A percentile compares a stretch with the other conserved stretches of the same genome.
Conservation (phyloP, 2,797 vertebrate species). For the Chaenodraco wilsoni region DNA sequence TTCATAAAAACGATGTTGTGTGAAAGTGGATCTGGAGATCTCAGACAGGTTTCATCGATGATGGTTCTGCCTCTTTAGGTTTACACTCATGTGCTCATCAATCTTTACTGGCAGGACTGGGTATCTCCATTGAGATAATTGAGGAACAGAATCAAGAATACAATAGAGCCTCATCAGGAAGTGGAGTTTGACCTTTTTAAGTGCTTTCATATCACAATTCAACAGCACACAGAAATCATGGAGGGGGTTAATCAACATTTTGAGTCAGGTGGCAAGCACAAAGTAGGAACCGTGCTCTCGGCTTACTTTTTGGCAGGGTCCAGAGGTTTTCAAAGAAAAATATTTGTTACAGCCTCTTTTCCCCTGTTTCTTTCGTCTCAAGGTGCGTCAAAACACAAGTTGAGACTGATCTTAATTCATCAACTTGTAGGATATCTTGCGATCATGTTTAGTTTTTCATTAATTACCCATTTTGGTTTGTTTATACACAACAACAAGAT, state of each 20-base stretch:
- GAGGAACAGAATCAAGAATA: constrained; percentile 46
- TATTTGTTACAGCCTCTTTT: constrained; percentile 40
- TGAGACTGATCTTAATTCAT: constrained; percentile 47
- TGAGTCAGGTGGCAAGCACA: constrained; percentile 45
- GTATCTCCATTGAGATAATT: constrained; percentile 58
- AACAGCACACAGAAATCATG: constrained; percentile 53
- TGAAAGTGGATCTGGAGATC: constrained; percentile 36
- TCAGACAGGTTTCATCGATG: constrained; percentile 29
- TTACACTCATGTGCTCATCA: constrained; percentile 38
- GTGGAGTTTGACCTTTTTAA: constrained; percentile 42
- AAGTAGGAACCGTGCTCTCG: constrained; percentile 37
- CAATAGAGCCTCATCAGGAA: constrained; percentile 50
- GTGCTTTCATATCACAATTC: constrained; percentile 56
- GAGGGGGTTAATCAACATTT: constrained; percentile 47
- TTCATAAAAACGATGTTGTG: constrained; percentile 21
- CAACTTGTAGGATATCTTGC: constrained; percentile 5
- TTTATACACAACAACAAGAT: constrained; percentile 12
- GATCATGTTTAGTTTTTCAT: constrained; percentile 31
- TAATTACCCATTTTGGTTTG: constrained; percentile 29
- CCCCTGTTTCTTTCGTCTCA: constrained; percentile 36
- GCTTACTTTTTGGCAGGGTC: constrained; percentile 23
- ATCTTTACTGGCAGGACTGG: constrained; percentile 29
- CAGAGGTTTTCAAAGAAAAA: constrained; percentile 44
- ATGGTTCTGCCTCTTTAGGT: constrained; percentile 34
- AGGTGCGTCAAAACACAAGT: constrained; percentile 34